Conservation (phyloP, 2,113 vertebrate genomes). For the Coreoperca whiteheadi region DNA sequence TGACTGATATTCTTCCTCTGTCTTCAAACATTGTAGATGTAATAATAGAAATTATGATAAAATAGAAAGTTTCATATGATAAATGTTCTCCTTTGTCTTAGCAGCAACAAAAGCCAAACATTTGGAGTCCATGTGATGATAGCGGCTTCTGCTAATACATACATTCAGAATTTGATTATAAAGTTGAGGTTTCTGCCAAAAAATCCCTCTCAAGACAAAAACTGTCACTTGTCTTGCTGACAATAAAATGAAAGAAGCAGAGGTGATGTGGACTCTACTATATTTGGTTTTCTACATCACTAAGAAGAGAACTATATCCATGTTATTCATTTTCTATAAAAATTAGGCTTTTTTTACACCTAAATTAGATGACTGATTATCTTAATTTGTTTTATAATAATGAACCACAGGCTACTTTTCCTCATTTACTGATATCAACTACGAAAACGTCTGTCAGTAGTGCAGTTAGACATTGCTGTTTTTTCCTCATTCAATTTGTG, state of each 20-base stretch:
- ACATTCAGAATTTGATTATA: not conserved
- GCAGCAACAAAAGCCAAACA: constrained; percentile 23
- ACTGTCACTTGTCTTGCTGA: not conserved
- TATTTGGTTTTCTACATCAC: not conserved
- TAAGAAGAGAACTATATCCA: not conserved
- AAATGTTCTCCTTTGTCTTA: constrained; percentile 30
- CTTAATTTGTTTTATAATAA: constrained; percentile 45
- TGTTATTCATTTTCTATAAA: not conserved
- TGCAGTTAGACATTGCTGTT: constrained; percentile 22
- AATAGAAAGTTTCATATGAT: constrained; percentile 31
- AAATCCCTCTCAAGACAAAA: not conserved
- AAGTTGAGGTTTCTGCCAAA: not conserved
- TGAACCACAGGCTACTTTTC: constrained; percentile 40
- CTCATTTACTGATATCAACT: constrained; percentile 36
- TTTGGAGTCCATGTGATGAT: constrained; percentile 18
- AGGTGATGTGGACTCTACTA: not conserved
- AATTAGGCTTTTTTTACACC: not conserved
- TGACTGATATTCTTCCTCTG: constrained; percentile 44
- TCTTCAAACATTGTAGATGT: constrained; percentile 36
- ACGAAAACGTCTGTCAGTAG: constrained; percentile 39
- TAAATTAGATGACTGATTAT: constrained; percentile 42
- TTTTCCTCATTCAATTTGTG: constrained; percentile 34
- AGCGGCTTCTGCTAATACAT: constrained; percentile 4
- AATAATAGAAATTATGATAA: constrained; percentile 44
- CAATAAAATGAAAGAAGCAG: constrained; percentile 1